Evolutionary conservation across 2,797 vertebrate species (phyloP).

Genomic region (Microctenopoma steveboyesi): DNA sequence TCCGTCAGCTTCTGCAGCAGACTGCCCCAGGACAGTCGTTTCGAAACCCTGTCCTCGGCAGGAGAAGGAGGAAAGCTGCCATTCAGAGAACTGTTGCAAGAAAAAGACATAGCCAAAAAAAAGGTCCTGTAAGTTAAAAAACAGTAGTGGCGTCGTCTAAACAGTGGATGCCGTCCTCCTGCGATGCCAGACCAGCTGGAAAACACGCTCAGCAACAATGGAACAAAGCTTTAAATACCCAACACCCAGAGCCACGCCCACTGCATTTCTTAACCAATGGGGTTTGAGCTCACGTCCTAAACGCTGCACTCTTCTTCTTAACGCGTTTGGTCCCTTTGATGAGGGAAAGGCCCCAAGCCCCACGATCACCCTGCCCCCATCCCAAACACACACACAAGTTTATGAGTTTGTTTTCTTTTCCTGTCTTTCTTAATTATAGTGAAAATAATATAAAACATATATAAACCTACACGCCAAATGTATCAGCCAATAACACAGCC

Average conservation of each 20-base stretch:
- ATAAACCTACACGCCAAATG: neutral
- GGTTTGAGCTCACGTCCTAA: conserved; percentile 56
- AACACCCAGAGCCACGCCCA: conserved; percentile 42
- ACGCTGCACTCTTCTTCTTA: conserved; percentile 58
- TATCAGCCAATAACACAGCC: neutral
- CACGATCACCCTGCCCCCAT: neutral
- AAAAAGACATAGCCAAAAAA: conserved; percentile 60
- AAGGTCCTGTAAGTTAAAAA: neutral
- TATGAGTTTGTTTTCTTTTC: too few relatives aligned
- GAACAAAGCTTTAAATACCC: conserved; percentile 74
- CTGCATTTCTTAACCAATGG: conserved; percentile 61
- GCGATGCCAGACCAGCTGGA: conserved; percentile 64
- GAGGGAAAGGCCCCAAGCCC: neutral
- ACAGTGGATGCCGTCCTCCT: neutral
- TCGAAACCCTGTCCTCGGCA: conserved; percentile 57
- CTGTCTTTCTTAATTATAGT: too few relatives aligned
- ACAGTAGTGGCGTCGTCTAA: conserved; percentile 33
- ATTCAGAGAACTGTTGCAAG: conserved; percentile 59
- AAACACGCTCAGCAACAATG: conserved; percentile 63
- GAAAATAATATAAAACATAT: too few relatives aligned
- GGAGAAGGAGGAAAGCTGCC: conserved; percentile 75
- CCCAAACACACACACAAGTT: neutral
- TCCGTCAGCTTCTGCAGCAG: conserved; percentile 82
- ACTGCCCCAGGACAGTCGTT: conserved; percentile 82
- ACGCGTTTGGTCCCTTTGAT: conserved; percentile 42